Evolutionary conservation across 1,140 invertebrate species (phyloP).

Genomic region (Drosophila sulfurigaster): DNA sequence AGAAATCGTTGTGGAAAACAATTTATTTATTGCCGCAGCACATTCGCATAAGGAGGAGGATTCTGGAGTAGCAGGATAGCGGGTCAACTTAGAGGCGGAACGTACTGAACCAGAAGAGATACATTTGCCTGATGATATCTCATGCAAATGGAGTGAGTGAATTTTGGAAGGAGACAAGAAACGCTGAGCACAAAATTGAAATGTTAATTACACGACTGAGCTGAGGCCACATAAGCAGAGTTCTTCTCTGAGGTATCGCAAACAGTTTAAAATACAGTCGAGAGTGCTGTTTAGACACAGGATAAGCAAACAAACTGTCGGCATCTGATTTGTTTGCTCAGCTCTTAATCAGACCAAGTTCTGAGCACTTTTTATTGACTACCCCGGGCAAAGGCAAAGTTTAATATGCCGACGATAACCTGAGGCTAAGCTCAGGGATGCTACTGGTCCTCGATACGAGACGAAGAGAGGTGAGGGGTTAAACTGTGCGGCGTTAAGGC

Average conservation of each 20-base stretch:
- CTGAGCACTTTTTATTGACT: constrained; percentile 61
- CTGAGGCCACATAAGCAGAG: constrained; percentile 2
- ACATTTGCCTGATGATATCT: constrained; percentile 70
- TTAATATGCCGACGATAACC: constrained; percentile 66
- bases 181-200: constrained; percentile 70
- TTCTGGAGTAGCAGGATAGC: background rate
- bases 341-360: constrained; percentile 75
- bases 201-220: constrained; percentile 76
- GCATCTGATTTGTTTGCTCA: constrained; percentile 73
- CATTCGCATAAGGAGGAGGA: constrained; percentile 14
- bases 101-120: constrained; percentile 70
- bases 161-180: background rate
- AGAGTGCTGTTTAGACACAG: constrained; percentile 75
- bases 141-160: background rate
- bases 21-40: constrained; percentile 71
- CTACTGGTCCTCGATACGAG: background rate
- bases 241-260: constrained; percentile 38
- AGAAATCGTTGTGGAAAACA: constrained; percentile 65
- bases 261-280: constrained; percentile 82
- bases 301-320: constrained; percentile 70
- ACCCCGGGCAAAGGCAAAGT: constrained; percentile 33
- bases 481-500: constrained; percentile 55
- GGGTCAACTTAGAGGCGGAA: constrained; percentile 17
- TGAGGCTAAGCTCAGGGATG: constrained; percentile 26
- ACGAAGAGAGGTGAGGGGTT: constrained; percentile 34